These are phyloP conservation scores for Mesembrinibis cayennensis DNA, from an alignment of 2,113 vertebrate genomes.

Conservation along the genomic window DNA sequence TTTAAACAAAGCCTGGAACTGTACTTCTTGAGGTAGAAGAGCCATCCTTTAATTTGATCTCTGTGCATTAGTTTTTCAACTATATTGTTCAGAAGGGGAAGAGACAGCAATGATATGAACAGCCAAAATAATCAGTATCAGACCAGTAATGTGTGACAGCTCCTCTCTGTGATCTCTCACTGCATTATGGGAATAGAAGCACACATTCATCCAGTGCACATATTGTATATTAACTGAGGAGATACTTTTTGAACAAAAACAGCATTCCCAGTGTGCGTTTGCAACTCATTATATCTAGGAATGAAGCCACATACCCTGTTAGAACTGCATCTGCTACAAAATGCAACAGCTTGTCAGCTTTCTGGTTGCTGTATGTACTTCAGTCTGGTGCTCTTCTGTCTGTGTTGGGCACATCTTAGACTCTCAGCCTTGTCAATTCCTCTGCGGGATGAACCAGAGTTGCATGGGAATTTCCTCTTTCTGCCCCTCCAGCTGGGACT, in stretches of 20 bases:
- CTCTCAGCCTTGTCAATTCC: not conserved
- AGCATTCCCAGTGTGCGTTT: constrained; percentile 29
- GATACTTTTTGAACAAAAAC: constrained; percentile 28
- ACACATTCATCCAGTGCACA: constrained; percentile 24
- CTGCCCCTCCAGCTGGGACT: not conserved
- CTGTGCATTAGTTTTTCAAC: not conserved
- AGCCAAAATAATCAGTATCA: constrained; percentile 36
- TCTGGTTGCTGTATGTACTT: constrained; percentile 6
- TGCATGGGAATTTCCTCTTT: not conserved
- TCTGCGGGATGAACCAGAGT: not conserved
- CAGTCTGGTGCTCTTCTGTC: constrained; percentile 31
- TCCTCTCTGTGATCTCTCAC: constrained; percentile 19
- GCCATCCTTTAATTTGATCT: not conserved
- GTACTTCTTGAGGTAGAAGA: not conserved
- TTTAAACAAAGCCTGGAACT: not conserved
- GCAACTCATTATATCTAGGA: constrained; percentile 48
- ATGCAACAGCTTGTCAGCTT: constrained; percentile 54
- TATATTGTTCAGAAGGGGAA: not conserved
- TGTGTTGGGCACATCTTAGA: not conserved
- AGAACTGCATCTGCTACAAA: constrained; percentile 57
- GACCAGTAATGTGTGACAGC: constrained; percentile 32
- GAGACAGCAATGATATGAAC: not conserved
- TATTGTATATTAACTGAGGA: constrained; percentile 49
- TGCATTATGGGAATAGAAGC: constrained; percentile 26
- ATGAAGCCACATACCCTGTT: constrained; percentile 27